phyloP scores from a whole-genome alignment of 2,797 vertebrate species.

The Oreonectes daqikongensis region DNA sequence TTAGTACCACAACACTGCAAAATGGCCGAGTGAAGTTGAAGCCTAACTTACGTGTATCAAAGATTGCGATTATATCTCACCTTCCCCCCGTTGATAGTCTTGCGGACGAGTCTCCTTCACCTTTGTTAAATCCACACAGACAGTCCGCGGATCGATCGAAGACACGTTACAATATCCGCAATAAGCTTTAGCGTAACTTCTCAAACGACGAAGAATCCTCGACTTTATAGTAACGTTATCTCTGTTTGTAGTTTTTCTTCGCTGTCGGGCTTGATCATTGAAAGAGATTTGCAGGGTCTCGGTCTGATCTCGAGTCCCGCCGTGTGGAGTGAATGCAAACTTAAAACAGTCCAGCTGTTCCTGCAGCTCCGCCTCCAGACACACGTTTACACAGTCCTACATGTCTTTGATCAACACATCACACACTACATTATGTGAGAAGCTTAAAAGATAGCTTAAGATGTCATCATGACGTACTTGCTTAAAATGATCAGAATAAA shows the following conservation, averaged over 20 bases:
- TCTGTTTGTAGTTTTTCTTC: background rate
- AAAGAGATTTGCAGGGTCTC: background rate
- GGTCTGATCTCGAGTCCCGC: conserved; percentile 16
- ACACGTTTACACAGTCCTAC: background rate
- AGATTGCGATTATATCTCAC: conserved; percentile 12
- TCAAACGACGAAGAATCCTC: background rate
- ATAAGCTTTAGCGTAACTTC: background rate
- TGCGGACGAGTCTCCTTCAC: conserved; percentile 9
- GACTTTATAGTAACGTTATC: background rate
- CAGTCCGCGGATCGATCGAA: background rate
- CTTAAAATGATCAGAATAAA: background rate
- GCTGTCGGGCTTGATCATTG: background rate
- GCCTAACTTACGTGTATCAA: conserved; percentile 9
- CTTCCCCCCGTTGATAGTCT: conserved; percentile 18
- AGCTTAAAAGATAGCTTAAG: background rate
- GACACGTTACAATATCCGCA: background rate
- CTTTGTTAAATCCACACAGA: conserved; percentile 31
- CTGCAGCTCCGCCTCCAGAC: conserved; percentile 26
- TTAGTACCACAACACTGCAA: conserved; percentile 3
- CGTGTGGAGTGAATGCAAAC: conserved; percentile 17
- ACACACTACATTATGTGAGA: background rate
- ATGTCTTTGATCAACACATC: background rate
- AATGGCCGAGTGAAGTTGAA: conserved; percentile 18
- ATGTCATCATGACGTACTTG: background rate
- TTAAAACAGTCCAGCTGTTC: conserved; percentile 45